Evolutionary conservation across 2,797 vertebrate genomes (phyloP).

Genomic region (Neosalanx taihuensis): DNA sequence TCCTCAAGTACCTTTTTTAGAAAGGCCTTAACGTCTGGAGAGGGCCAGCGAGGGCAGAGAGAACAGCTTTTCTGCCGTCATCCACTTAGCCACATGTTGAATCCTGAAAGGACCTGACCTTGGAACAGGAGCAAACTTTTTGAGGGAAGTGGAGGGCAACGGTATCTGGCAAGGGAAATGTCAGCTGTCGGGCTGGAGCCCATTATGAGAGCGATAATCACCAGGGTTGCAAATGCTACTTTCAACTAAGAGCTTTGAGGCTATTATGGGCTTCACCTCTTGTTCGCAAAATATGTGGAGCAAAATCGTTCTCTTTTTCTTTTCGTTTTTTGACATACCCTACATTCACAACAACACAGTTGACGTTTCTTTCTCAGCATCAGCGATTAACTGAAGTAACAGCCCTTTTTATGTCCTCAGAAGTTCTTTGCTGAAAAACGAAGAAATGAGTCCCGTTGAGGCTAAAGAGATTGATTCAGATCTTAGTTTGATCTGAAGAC

Average conservation of each 20-base stretch:
- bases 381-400: background rate
- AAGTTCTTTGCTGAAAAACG: background rate
- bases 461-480: background rate
- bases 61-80: slow-evolving; percentile 20
- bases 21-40: slow-evolving; percentile 42
- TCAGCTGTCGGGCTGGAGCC: slow-evolving; percentile 53
- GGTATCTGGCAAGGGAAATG: slow-evolving; percentile 52
- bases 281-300: background rate
- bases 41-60: slow-evolving; percentile 5
- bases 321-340: background rate
- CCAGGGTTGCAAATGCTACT: background rate
- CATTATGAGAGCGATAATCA: slow-evolving; percentile 33
- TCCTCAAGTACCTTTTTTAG: slow-evolving; percentile 40
- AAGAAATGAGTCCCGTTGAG: background rate
- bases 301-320: no score
- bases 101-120: slow-evolving; percentile 38
- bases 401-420: background rate
- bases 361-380: background rate
- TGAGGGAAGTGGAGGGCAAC: slow-evolving; percentile 40
- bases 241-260: slow-evolving; percentile 4
- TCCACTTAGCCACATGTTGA: slow-evolving; percentile 48
- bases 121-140: slow-evolving; percentile 38
- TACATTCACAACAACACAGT: background rate
- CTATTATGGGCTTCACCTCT: slow-evolving; percentile 10
- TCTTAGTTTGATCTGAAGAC: slow-evolving; percentile 12